Evolutionary conservation across 2,888 invertebrate species (phyloP).

Genomic region (Petrophora chlorosata): DNA sequence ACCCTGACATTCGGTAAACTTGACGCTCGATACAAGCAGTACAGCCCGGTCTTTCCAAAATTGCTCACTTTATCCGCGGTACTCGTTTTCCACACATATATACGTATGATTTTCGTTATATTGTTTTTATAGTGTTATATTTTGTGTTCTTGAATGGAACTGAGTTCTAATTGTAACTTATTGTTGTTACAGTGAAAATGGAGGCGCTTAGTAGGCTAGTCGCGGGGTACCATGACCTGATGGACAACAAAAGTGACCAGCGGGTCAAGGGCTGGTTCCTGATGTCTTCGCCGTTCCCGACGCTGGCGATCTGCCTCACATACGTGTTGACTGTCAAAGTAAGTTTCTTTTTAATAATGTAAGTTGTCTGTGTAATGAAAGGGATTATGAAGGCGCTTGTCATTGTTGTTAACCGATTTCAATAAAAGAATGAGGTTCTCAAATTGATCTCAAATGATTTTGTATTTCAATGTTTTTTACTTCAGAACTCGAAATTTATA

Average conservation of each 20-base stretch:
- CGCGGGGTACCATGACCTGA: slow-evolving; percentile 88
- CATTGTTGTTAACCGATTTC: no score
- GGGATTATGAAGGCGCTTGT: no score
- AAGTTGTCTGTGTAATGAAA: no score
- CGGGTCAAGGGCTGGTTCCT: slow-evolving; percentile 91
- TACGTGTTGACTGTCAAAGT: slow-evolving; percentile 91
- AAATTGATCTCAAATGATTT: no score
- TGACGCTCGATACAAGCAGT: slow-evolving; percentile 44
- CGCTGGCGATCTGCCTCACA: slow-evolving; percentile 88
- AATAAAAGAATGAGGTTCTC: no score
- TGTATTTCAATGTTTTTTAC: no score
- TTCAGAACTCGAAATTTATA: no score
- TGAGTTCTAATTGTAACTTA: slow-evolving; percentile 5
- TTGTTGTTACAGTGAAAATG: slow-evolving; percentile 83
- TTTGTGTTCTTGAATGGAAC: slow-evolving; percentile 2
- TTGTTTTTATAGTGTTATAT: background rate
- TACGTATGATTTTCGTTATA: slow-evolving; percentile 10
- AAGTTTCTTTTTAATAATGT: no score
- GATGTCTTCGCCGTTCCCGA: slow-evolving; percentile 92
- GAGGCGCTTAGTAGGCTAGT: slow-evolving; percentile 82
- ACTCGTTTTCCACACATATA: slow-evolving; percentile 35
- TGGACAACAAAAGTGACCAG: slow-evolving; percentile 93
- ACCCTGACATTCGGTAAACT: slow-evolving; percentile 70
- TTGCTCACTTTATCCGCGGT: slow-evolving; percentile 42
- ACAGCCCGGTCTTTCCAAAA: slow-evolving; percentile 37